phyloP scores from a whole-genome alignment of 2,113 vertebrate genomes.

The Indicator indicator region DNA sequence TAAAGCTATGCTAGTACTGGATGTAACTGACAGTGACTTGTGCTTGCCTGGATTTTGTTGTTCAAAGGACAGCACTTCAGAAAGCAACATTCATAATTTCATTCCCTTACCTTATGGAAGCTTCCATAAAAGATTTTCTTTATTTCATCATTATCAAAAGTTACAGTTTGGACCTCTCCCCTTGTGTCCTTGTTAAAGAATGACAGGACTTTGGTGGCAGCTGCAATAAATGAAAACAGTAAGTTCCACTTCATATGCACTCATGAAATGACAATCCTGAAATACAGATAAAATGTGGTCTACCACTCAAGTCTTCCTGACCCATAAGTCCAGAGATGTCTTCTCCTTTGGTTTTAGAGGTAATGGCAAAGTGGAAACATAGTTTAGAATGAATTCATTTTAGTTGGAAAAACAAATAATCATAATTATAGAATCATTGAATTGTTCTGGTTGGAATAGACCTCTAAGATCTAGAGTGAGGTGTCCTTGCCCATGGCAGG shows the following conservation, averaged over 20 bases:
- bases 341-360: background rate
- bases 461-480: no score
- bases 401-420: background rate
- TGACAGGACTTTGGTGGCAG: constrained; percentile 87
- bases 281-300: background rate
- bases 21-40: background rate
- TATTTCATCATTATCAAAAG: constrained; percentile 86
- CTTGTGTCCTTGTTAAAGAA: constrained; percentile 94
- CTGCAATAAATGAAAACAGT: constrained; percentile 73
- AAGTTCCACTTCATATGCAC: background rate
- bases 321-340: background rate
- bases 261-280: background rate
- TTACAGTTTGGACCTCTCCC: constrained; percentile 88
- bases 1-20: background rate
- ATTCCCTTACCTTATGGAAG: constrained; percentile 94
- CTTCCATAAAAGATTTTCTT: constrained; percentile 96
- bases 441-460: no score
- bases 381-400: background rate
- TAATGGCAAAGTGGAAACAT: background rate
- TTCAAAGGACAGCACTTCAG: background rate
- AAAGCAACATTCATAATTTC: constrained; percentile 18
- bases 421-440: no score
- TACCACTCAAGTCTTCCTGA: background rate
- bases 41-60: background rate
- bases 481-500: no score